These are phyloP conservation scores for Omphaloscelis lunosa DNA, from an alignment of 2,888 invertebrate genomes.

Conservation along the genomic window DNA sequence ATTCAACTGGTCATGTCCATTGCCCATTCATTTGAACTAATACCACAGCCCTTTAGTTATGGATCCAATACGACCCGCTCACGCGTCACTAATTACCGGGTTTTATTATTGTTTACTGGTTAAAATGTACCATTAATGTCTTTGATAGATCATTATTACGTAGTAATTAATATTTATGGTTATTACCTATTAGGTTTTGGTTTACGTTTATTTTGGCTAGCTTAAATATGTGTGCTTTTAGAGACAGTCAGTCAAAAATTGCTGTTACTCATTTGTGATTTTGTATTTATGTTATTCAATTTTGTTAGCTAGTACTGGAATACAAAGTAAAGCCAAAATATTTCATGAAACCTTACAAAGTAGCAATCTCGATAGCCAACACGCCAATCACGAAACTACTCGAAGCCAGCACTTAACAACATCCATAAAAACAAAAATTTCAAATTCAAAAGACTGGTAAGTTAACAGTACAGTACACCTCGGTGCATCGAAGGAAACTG, in stretches of 20 bases:
- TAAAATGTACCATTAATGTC: constrained; percentile 45
- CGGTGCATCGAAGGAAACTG: constrained; percentile 52
- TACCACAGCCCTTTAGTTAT: constrained; percentile 42
- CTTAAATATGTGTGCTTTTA: background rate
- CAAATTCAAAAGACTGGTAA: constrained; percentile 17
- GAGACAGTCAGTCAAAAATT: background rate
- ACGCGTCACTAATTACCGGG: constrained; percentile 47
- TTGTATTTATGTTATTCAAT: background rate
- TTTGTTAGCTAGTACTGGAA: background rate
- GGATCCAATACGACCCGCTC: constrained; percentile 39
- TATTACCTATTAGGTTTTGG: constrained; percentile 6
- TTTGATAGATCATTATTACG: constrained; percentile 51
- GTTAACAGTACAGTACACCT: constrained; percentile 31
- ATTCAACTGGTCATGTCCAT: constrained; percentile 48
- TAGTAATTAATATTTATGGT: constrained; percentile 38
- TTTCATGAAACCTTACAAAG: background rate
- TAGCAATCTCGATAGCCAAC: constrained; percentile 24
- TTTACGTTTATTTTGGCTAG: constrained; percentile 3
- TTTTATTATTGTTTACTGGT: constrained; percentile 55
- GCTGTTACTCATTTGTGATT: background rate
- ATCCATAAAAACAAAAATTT: constrained; percentile 20
- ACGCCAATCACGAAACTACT: constrained; percentile 18
- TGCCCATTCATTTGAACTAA: constrained; percentile 58
- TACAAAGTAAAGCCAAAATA: background rate
- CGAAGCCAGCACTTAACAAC: constrained; percentile 18